Conservation (phyloP, 1,140 invertebrate species). For the Musca vetustissima region DNA sequence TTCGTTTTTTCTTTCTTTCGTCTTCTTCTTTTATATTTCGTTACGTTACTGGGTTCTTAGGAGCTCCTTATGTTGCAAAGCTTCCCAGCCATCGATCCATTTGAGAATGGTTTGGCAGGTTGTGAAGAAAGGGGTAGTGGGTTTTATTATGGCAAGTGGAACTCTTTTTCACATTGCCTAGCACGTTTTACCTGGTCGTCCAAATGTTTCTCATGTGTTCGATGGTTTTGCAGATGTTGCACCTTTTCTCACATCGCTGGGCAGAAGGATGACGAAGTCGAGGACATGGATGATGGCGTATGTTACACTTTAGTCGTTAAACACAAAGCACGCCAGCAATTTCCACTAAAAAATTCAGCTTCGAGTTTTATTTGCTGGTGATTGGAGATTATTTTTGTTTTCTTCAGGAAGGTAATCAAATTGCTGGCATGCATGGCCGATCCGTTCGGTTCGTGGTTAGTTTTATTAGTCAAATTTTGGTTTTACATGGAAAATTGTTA, state of each 20-base stretch:
- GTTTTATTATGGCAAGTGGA: background rate
- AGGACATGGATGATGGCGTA: background rate
- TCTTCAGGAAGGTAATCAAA: too few relatives aligned
- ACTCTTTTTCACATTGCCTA: background rate
- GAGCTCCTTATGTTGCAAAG: background rate
- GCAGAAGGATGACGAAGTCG: background rate
- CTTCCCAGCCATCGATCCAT: background rate
- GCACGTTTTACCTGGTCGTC: background rate
- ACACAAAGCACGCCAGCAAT: background rate
- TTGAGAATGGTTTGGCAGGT: background rate
- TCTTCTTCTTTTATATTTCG: background rate
- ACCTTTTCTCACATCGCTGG: background rate
- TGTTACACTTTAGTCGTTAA: conserved; percentile 6
- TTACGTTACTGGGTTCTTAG: background rate
- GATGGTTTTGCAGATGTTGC: conserved; percentile 9
- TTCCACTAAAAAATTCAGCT: background rate
- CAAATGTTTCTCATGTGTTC: background rate
- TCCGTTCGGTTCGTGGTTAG: too few relatives aligned
- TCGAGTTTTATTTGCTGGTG: too few relatives aligned
- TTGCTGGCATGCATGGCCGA: too few relatives aligned
- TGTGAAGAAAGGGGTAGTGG: background rate
- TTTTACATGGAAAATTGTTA: too few relatives aligned
- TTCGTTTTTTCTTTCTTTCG: background rate
- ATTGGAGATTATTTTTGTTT: too few relatives aligned
- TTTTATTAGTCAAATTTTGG: too few relatives aligned